A percentile compares a stretch with the other conserved stretches of the same genome.
Evolutionary conservation across 2,888 invertebrate species (phyloP).

Genomic region (Lasioglossum oenotherae): DNA sequence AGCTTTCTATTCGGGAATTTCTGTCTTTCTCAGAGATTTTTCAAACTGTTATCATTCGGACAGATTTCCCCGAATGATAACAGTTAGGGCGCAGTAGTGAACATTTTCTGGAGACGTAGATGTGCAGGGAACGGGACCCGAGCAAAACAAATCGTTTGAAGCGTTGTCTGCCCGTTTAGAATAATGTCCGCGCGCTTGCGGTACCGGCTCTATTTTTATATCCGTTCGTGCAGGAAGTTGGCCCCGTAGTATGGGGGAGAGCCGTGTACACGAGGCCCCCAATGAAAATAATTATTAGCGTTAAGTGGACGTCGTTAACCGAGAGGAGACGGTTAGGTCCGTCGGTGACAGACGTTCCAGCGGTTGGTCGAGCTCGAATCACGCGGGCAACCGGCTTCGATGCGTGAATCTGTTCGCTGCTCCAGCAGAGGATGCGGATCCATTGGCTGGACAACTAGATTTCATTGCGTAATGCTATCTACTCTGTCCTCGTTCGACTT

Average conservation of each 20-base stretch:
- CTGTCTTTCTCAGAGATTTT: not conserved
- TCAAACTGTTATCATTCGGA: no score
- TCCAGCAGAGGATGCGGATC: constrained; percentile 82
- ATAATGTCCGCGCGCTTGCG: constrained; percentile 52
- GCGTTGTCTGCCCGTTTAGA: constrained; percentile 50
- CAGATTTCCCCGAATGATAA: not conserved
- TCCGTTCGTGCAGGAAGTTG: constrained; percentile 84
- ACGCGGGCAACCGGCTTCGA: constrained; percentile 64
- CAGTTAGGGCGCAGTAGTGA: no score
- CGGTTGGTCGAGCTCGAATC: constrained; percentile 78
- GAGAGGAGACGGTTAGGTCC: constrained; percentile 73
- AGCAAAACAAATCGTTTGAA: constrained; percentile 56
- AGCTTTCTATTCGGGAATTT: not conserved
- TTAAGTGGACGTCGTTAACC: constrained; percentile 83
- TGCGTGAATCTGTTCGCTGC: constrained; percentile 64
- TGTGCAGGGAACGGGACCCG: not conserved
- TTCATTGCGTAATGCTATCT: constrained; percentile 81
- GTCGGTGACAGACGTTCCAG: constrained; percentile 73
- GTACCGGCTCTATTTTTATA: constrained; percentile 83
- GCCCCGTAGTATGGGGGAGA: constrained; percentile 78
- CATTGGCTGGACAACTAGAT: constrained; percentile 83
- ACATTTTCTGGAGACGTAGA: not conserved
- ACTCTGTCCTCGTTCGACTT: constrained; percentile 53
- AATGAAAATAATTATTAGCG: constrained; percentile 84
- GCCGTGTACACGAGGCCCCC: constrained; percentile 77